These are phyloP conservation scores for Cuniculus paca DNA, from an alignment of 2,797 vertebrate species.

Conservation along the genomic window DNA sequence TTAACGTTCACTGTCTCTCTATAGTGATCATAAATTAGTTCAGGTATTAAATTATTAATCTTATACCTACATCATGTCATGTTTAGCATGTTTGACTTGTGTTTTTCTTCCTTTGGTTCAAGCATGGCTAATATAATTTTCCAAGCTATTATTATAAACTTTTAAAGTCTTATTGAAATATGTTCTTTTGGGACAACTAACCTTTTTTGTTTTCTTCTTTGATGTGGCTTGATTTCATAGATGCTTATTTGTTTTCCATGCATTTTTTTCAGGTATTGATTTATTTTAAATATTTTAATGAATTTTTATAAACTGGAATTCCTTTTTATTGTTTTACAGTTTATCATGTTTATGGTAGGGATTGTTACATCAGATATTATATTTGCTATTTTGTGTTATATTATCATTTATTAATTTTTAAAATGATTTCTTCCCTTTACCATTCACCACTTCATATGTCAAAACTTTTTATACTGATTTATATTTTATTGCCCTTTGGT, in stretches of 20 bases:
- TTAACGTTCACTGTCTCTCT: background rate
- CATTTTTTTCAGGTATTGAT: background rate
- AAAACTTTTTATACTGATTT: background rate
- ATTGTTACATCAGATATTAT: background rate
- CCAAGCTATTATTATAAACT: background rate
- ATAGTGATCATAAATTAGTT: background rate
- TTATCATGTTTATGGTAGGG: background rate
- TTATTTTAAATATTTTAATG: background rate
- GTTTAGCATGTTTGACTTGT: background rate
- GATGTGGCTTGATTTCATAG: background rate
- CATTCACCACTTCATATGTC: background rate
- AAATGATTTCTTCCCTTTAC: background rate
- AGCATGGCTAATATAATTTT: background rate
- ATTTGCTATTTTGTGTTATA: background rate
- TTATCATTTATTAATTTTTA: background rate
- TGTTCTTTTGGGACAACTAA: background rate
- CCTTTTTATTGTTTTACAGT: background rate
- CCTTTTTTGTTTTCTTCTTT: background rate
- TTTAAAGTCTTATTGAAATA: background rate
- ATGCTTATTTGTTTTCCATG: background rate
- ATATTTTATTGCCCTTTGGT: background rate
- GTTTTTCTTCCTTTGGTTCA: background rate
- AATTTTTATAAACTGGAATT: background rate
- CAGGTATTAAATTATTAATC: background rate
- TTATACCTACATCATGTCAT: background rate